Evolutionary conservation across 2,113 vertebrate species (phyloP), one percentile per base, ranked within the genome.

Genomic region (Limanda limanda): DNA sequence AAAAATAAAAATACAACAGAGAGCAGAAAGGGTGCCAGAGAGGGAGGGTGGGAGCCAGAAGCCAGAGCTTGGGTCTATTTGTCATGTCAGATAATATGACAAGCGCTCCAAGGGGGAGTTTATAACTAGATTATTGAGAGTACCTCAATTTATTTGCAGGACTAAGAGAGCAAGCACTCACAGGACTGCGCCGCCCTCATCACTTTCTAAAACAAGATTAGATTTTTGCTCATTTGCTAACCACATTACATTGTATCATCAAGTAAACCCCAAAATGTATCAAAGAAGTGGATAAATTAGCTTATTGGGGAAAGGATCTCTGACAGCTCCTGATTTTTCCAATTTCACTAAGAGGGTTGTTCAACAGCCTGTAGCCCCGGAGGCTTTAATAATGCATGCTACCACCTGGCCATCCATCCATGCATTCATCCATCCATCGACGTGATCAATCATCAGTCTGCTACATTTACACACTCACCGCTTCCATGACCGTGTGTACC

Each of bases 1-100:
- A 48, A 48, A 48, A 15, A 23, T n/a, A 45, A 63, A 68, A 70
- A 56, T 58, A 73, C 60, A 45, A 51, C 17, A 58, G 37, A 52
- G 61, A 84, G 74, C 63, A 55, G 57, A 69, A 54, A 42, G 13
- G 37, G 17, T 73, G 52, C 24, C 65, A 73, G 63, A 57, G 51
- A 23, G 57, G 71, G 27, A 67, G 66, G 59, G 76, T 35, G 60
- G 71, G 27, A 67, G 66, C 67, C 40, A 45, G 62, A 79, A 65
- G 68, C 77, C 21, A 42, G 21, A 31, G 77, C 78, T 82, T 57
- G 14, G 37, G 86, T 84, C 86, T 83, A 92, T 92, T 92, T 91
- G 89, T 93, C 92, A 89, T 89, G 85, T 90, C 84, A 83, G 82
- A 90, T 88, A 88, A 92, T 88, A 85, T 88, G 91, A 93, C 91